These are phyloP conservation scores for Mola mola DNA, from an alignment of 2,113 vertebrate species.

Conservation along the genomic window DNA sequence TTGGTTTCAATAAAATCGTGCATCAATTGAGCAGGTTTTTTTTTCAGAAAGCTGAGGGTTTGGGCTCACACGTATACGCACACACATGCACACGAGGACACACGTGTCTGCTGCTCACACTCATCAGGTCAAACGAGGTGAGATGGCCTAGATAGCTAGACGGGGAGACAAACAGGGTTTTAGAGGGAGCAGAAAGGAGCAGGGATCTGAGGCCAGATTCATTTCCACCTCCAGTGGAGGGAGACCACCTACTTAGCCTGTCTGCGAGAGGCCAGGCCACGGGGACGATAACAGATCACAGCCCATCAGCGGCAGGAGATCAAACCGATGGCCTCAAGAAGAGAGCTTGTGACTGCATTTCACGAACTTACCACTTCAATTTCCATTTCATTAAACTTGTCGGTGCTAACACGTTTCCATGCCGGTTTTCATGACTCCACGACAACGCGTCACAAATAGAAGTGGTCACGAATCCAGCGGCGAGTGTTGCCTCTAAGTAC, in stretches of 20 bases:
- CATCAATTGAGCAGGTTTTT: slow-evolving; percentile 52
- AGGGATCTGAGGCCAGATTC: slow-evolving; percentile 76
- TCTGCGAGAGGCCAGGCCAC: slow-evolving; percentile 74
- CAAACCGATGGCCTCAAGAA: slow-evolving; percentile 55
- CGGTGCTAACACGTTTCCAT: slow-evolving; percentile 18
- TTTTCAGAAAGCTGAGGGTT: neutral
- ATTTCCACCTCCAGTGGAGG: slow-evolving; percentile 86
- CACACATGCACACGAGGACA: slow-evolving; percentile 12
- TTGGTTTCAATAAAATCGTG: slow-evolving; percentile 52
- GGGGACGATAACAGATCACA: slow-evolving; percentile 80
- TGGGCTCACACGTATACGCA: slow-evolving; percentile 13
- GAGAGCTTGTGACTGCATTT: slow-evolving; percentile 58
- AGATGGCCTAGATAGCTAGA: slow-evolving; percentile 63
- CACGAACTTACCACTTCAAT: slow-evolving; percentile 60
- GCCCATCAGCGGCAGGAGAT: slow-evolving; percentile 66
- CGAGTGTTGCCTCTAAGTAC: slow-evolving; percentile 12
- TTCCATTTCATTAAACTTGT: slow-evolving; percentile 72
- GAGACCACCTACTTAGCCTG: slow-evolving; percentile 82
- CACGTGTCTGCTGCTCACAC: slow-evolving; percentile 4
- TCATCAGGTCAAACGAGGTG: slow-evolving; percentile 44
- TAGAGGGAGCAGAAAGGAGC: slow-evolving; percentile 53
- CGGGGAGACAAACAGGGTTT: slow-evolving; percentile 54
- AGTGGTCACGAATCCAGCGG: slow-evolving; percentile 13
- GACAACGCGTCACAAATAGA: slow-evolving; percentile 27
- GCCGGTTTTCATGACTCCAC: slow-evolving; percentile 42